A percentile compares a stretch with the other conserved stretches of the same genome.
phyloP scores from a whole-genome alignment of 2,113 vertebrate genomes.

The Lathamus discolor region DNA sequence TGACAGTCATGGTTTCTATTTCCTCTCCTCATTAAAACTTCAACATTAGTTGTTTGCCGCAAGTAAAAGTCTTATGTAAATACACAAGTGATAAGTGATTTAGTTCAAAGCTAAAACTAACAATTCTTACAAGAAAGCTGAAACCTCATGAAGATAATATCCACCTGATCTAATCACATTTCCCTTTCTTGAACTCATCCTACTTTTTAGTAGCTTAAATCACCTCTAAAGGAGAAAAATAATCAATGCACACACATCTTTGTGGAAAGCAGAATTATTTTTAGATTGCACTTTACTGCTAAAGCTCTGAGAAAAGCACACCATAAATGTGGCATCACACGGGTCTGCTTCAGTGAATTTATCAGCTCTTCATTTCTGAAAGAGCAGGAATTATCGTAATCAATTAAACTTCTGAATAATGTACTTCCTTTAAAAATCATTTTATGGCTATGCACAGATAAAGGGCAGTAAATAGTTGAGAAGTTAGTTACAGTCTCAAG shows the following conservation, averaged over 20 bases:
- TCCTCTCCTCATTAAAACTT: neutral
- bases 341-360: neutral
- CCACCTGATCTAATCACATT: slow-evolving; percentile 13
- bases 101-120: slow-evolving; percentile 17
- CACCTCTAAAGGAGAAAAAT: slow-evolving; percentile 47
- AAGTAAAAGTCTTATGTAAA: slow-evolving; percentile 20
- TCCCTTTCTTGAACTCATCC: neutral
- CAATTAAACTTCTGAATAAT: neutral
- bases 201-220: slow-evolving; percentile 12
- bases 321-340: neutral
- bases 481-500: neutral
- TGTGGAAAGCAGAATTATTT: slow-evolving; percentile 46
- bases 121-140: neutral
- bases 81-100: neutral
- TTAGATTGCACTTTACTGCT: slow-evolving; percentile 26
- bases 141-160: neutral
- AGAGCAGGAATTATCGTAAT: neutral
- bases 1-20: neutral
- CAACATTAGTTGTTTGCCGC: neutral
- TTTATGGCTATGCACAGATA: neutral
- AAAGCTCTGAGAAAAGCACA: neutral
- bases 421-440: neutral
- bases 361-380: neutral
- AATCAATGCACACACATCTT: slow-evolving; percentile 8
- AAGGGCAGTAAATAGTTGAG: neutral